Percentiles rank a stretch among this genome's conserved stretches.
These are phyloP conservation scores for Hoplodrina ambigua DNA, from an alignment of 2,888 invertebrate species.

Conservation along the genomic window DNA sequence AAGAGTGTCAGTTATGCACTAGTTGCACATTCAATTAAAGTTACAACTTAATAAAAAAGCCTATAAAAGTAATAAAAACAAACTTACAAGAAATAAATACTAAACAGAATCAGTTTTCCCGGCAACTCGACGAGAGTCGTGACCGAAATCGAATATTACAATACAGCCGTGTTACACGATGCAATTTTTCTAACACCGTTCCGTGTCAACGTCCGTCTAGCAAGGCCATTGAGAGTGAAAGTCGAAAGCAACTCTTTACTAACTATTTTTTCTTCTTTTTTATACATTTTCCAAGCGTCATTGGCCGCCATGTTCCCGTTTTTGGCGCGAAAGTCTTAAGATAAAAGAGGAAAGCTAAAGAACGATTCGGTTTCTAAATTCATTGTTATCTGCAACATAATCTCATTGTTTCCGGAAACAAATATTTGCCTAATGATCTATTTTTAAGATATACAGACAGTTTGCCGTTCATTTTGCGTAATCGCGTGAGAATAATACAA, in stretches of 20 bases:
- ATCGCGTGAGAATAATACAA: constrained; percentile 72
- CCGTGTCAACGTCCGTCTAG: constrained; percentile 77
- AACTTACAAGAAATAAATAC: constrained; percentile 28
- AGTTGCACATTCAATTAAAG: constrained; percentile 22
- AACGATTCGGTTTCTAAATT: constrained; percentile 7
- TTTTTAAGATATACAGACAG: constrained; percentile 43
- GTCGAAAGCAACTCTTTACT: constrained; percentile 77
- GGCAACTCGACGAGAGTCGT: constrained; percentile 65
- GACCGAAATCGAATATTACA: constrained; percentile 74
- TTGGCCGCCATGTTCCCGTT: constrained; percentile 30
- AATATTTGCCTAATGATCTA: constrained; percentile 42
- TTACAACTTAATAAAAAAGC: constrained; percentile 10
- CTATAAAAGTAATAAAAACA: constrained; percentile 30
- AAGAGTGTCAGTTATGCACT: constrained; percentile 2
- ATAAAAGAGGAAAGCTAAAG: background rate
- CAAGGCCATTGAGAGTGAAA: constrained; percentile 82
- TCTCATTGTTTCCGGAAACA: constrained; percentile 42
- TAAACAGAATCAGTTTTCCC: constrained; percentile 57
- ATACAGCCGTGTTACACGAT: constrained; percentile 63
- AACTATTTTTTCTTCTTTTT: constrained; percentile 61
- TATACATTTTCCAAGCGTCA: constrained; percentile 61
- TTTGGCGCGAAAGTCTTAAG: constrained; percentile 28
- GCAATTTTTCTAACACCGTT: constrained; percentile 74
- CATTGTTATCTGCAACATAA: constrained; percentile 11
- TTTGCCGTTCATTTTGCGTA: constrained; percentile 61